Evolutionary conservation across 2,113 vertebrate species (phyloP).

Genomic region (Nannospalax galili): DNA sequence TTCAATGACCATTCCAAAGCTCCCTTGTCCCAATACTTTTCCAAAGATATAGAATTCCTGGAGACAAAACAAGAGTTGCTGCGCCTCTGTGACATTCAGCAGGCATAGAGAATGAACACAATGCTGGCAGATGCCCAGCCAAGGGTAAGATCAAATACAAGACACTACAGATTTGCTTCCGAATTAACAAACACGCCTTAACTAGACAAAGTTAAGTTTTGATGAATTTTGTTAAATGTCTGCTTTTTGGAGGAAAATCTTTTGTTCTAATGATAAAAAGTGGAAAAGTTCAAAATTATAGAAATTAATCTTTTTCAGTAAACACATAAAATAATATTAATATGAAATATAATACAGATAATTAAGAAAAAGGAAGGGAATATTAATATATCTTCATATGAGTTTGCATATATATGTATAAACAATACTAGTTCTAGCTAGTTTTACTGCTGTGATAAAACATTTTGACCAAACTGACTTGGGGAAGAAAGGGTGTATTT

Average conservation of each 20-base stretch:
- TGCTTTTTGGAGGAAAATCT: slow-evolving; percentile 27
- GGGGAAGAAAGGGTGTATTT: too few species aligned
- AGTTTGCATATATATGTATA: not conserved
- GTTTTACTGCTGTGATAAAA: too few species aligned
- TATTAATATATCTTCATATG: not conserved
- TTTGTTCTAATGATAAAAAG: slow-evolving; percentile 37
- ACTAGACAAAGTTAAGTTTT: slow-evolving; percentile 45
- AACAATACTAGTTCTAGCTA: not conserved
- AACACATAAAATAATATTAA: slow-evolving; percentile 5
- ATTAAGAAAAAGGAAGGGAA: slow-evolving; percentile 29
- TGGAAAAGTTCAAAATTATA: slow-evolving; percentile 10
- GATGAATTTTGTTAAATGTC: slow-evolving; percentile 45
- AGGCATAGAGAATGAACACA: slow-evolving; percentile 33
- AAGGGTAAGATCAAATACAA: slow-evolving; percentile 18
- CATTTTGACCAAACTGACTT: too few species aligned
- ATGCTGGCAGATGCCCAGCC: not conserved
- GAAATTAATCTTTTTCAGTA: slow-evolving; percentile 40
- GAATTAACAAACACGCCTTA: slow-evolving; percentile 46
- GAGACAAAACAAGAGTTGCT: slow-evolving; percentile 63
- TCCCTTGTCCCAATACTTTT: slow-evolving; percentile 90
- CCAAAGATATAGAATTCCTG: slow-evolving; percentile 90
- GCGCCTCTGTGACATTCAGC: not conserved
- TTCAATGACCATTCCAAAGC: slow-evolving; percentile 91
- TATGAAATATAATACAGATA: slow-evolving; percentile 47
- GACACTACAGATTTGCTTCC: slow-evolving; percentile 36